Base-by-base conservation (phyloP, 2,888 invertebrate species). In the Dryococelus australis region DNA sequence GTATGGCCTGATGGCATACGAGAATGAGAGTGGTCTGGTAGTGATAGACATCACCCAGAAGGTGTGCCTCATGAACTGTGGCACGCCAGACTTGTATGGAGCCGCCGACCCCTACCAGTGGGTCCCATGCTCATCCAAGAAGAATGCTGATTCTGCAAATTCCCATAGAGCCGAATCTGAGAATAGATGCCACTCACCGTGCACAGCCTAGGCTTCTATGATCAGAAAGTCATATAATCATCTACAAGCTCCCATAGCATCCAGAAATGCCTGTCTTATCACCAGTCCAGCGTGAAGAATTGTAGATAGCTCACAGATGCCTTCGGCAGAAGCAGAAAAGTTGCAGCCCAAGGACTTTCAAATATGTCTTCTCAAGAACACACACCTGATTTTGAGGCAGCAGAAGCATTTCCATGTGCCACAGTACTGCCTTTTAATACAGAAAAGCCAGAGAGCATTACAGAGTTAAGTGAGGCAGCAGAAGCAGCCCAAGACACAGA, bases 1-100 rank as follows among this genome's bases (percentile, higher is more conserved):
- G 88, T 99, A 98, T 93, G 99, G 99, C 93, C 95, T 99, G 92
- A 95, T 99, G 96, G 98, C 98, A 91, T 99, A 98, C 94, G 99
- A 99, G 91, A 99, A 98, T 92, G 99, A 99, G 93, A 96, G 97
- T 91, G 99, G 99, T 91, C 94, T 99, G 92, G 98, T 98, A 92
- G 96, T 99, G 93, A 96, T 98, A 92, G 99, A 99, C 94, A 96
- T 97, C 93, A 95, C 97, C 92, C 98, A 98, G 93, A 97, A 97
- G 94, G 95, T 96, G 90, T 97, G 97, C 92, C 95, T 99, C 91
- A 94, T 97, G 90, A 98, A 97, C 93, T 95, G 98, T 92, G 96
- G 97, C 90, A 97, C 98, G 90, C 96, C 97, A 90, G 98, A 99
- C 93, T 95, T 99, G 90, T 98, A 99, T 94, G 97, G 97, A 92